These are phyloP conservation scores for Dasysyrphus tricinctus DNA, from an alignment of 2,888 invertebrate genomes.

Conservation along the genomic window DNA sequence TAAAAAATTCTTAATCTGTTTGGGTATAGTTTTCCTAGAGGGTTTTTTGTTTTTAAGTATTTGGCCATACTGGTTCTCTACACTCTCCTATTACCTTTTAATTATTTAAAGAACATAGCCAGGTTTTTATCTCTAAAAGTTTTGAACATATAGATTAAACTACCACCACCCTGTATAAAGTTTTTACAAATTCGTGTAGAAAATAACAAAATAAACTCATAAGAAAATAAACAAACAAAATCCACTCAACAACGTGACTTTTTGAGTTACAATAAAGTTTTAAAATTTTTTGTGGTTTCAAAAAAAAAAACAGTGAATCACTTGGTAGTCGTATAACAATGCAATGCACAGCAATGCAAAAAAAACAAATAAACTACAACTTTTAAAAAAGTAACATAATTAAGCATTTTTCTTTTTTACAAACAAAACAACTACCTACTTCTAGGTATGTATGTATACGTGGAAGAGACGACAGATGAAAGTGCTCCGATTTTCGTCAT, in stretches of 20 bases:
- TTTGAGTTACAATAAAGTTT: slow-evolving; percentile 42
- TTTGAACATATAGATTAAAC: too few species aligned
- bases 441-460: neutral
- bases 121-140: too few species aligned
- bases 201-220: neutral
- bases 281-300: slow-evolving; percentile 27
- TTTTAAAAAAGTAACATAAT: slow-evolving; percentile 8
- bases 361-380: neutral
- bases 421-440: neutral
- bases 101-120: too few species aligned
- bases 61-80: too few species aligned
- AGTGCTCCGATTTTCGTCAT: slow-evolving; percentile 42
- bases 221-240: neutral
- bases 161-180: neutral
- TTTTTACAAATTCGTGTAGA: neutral
- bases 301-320: slow-evolving; percentile 36
- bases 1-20: too few species aligned
- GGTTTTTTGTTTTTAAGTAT: too few species aligned
- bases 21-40: too few species aligned
- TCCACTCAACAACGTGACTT: slow-evolving; percentile 47
- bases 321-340: slow-evolving; percentile 20
- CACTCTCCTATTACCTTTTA: too few species aligned
- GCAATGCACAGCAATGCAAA: slow-evolving; percentile 32
- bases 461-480: neutral
- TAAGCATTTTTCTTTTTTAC: slow-evolving; percentile 15